A percentile compares a stretch with the other conserved stretches of the same genome.
Evolutionary conservation across 2,113 vertebrate species (phyloP).

Genomic region (Hippocampus barbouri): DNA sequence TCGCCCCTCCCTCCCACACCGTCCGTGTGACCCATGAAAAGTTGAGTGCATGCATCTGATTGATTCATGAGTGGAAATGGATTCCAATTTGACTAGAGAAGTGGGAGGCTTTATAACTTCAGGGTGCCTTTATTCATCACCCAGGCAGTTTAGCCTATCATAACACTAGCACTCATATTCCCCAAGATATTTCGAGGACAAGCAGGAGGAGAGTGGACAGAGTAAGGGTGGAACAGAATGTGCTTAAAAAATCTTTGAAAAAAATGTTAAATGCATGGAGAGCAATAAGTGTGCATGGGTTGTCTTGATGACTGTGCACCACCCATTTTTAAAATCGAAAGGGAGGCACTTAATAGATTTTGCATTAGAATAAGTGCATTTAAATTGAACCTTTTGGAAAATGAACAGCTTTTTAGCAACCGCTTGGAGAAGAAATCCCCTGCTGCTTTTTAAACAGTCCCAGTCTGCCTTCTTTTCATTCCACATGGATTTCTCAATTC

Average conservation of each 20-base stretch:
- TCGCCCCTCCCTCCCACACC: slow-evolving; percentile 18
- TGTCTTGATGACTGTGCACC: background rate
- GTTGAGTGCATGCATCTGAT: slow-evolving; percentile 49
- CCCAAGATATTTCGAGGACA: background rate
- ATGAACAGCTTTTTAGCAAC: slow-evolving; percentile 1
- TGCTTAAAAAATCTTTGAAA: background rate
- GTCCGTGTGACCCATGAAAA: slow-evolving; percentile 32
- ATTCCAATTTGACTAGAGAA: slow-evolving; percentile 41
- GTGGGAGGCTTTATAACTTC: slow-evolving; percentile 32
- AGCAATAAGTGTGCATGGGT: background rate
- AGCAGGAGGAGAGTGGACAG: background rate
- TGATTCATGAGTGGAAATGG: slow-evolving; percentile 32
- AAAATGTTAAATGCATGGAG: background rate
- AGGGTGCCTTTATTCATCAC: slow-evolving; percentile 31
- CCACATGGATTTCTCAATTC: background rate
- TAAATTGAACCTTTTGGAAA: background rate
- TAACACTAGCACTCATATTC: background rate
- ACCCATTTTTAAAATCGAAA: background rate
- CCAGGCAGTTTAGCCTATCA: slow-evolving; percentile 1
- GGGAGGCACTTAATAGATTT: background rate
- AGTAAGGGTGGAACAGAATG: background rate
- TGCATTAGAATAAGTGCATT: background rate
- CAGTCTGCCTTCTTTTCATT: background rate
- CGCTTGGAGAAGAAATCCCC: background rate
- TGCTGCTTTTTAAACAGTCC: background rate